Conservation (phyloP, 2,113 vertebrate genomes). For the Tenebrosternarchus preto region DNA sequence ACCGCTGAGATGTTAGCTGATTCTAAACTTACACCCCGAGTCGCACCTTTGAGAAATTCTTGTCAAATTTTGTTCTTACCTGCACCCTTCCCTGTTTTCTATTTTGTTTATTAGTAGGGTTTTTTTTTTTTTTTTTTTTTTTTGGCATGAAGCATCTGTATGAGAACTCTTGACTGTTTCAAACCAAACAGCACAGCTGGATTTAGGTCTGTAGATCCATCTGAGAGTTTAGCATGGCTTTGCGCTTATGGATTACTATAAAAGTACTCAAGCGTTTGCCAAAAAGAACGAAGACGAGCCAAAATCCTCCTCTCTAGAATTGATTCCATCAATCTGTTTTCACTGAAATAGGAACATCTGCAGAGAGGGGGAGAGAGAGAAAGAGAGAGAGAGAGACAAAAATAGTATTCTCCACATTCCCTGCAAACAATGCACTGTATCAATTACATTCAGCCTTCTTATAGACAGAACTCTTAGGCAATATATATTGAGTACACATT, state of each 20-base stretch:
- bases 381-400: too few species aligned
- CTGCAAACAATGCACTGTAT: neutral
- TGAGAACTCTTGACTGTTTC: neutral
- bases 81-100: too few species aligned
- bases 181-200: neutral
- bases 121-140: neutral
- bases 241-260: slow-evolving; percentile 2
- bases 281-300: neutral
- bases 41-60: neutral
- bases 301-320: slow-evolving; percentile 27
- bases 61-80: neutral
- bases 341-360: slow-evolving; percentile 32
- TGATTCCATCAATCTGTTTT: slow-evolving; percentile 31
- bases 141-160: neutral
- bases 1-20: neutral
- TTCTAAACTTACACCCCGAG: neutral
- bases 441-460: neutral
- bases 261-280: slow-evolving; percentile 24
- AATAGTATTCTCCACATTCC: neutral
- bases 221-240: neutral
- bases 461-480: neutral
- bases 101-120: too few species aligned
- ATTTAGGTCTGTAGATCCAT: neutral
- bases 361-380: neutral
- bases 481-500: neutral